phyloP scores from a whole-genome alignment of 2,888 invertebrate genomes.

The Drosophila melanocephala region DNA sequence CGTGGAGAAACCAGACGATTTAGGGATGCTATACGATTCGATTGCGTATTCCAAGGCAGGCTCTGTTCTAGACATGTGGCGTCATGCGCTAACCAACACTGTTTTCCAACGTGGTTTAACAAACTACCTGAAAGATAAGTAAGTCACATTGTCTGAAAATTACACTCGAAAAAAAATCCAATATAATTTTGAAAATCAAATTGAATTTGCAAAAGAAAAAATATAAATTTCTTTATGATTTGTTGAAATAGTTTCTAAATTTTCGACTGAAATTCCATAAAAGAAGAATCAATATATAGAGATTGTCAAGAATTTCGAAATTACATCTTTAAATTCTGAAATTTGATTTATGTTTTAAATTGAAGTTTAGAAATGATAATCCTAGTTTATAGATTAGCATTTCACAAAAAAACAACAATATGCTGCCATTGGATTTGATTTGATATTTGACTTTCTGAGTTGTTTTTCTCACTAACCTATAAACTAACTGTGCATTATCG shows the following conservation, averaged over 20 bases:
- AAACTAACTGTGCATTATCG: neutral
- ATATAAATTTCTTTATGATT: neutral
- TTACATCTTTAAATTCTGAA: neutral
- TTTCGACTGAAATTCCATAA: neutral
- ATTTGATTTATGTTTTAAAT: too few relatives aligned
- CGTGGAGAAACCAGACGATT: slow-evolving; percentile 93
- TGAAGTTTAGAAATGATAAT: neutral
- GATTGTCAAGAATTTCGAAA: neutral
- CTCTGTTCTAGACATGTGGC: slow-evolving; percentile 86
- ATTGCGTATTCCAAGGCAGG: slow-evolving; percentile 96
- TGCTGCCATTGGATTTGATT: neutral
- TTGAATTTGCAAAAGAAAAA: neutral
- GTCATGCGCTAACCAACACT: slow-evolving; percentile 76
- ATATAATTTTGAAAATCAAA: neutral
- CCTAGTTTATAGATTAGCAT: neutral
- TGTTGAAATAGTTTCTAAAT: neutral
- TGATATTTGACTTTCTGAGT: neutral
- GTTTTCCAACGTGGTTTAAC: slow-evolving; percentile 81
- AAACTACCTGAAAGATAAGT: slow-evolving; percentile 81
- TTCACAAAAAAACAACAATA: too few relatives aligned
- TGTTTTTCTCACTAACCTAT: neutral
- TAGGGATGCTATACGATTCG: slow-evolving; percentile 92
- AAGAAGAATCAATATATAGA: neutral
- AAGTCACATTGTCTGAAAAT: slow-evolving; percentile 31
- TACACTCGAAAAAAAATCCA: neutral